Evolutionary conservation across 2,113 vertebrate genomes (phyloP).

Genomic region (Hippolais icterina): DNA sequence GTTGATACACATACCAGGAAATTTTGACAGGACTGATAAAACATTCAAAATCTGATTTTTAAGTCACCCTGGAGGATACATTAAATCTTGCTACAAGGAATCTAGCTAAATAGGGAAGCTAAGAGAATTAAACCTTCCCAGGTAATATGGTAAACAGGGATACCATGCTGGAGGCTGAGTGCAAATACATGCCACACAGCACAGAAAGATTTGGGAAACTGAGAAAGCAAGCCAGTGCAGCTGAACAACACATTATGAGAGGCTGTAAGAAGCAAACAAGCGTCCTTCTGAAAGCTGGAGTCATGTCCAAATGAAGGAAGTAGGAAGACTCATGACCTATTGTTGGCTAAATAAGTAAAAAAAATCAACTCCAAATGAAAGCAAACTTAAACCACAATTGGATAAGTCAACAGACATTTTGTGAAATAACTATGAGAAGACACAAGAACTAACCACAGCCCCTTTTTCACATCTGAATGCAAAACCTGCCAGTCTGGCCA

Average conservation of each 20-base stretch:
- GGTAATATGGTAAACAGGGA: not conserved
- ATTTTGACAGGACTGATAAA: constrained; percentile 53
- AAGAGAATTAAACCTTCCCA: not conserved
- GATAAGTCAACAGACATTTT: not conserved
- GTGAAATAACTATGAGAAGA: not conserved
- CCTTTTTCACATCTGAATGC: not conserved
- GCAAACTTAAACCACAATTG: not conserved
- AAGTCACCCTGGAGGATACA: constrained; percentile 38
- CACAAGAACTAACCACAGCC: not conserved
- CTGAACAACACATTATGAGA: not conserved
- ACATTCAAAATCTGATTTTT: constrained; percentile 18
- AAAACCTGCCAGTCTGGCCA: not conserved
- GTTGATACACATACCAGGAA: constrained; percentile 3
- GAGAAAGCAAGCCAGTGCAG: not conserved
- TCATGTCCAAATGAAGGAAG: not conserved
- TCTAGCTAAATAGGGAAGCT: not conserved
- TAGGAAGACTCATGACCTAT: not conserved
- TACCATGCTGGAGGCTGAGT: not conserved
- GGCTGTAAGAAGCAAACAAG: not conserved
- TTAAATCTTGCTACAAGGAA: constrained; percentile 24
- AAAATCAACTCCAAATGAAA: not conserved
- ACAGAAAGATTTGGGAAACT: not conserved
- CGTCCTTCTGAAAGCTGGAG: not conserved
- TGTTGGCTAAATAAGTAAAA: not conserved
- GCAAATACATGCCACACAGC: not conserved